Percentiles rank a stretch among this genome's conserved stretches.
Conservation (phyloP, 1,140 invertebrate species). For the Tyrophagus putrescentiae region DNA sequence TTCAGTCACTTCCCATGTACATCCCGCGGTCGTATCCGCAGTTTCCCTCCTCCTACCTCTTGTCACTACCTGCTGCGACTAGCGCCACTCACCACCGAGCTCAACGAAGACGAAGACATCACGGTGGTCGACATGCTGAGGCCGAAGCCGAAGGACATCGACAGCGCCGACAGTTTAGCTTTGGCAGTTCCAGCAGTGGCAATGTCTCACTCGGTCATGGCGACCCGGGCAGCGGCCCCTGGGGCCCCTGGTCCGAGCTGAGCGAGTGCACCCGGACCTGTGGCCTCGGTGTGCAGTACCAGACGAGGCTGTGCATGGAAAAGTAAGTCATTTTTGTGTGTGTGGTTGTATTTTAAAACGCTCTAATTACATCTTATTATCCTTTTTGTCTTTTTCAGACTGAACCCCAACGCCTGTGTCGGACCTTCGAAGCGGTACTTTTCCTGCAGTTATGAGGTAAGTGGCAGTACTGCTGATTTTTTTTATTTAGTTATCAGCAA, state of each 20-base stretch:
- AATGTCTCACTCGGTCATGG: too few relatives aligned
- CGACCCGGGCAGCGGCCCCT: too few relatives aligned
- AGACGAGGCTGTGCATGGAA: conserved; percentile 29
- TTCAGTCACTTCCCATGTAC: too few relatives aligned
- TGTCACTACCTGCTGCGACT: too few relatives aligned
- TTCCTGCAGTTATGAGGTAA: conserved; percentile 73
- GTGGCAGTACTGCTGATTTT: conserved; percentile 22
- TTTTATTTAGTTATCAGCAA: conserved; percentile 6
- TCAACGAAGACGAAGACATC: too few relatives aligned
- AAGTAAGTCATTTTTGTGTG: conserved; percentile 21
- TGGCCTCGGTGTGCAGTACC: conserved; percentile 64
- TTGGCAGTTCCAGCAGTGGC: too few relatives aligned
- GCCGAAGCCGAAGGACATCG: too few relatives aligned
- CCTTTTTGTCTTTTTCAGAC: conserved; percentile 35
- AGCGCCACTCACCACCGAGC: too few relatives aligned
- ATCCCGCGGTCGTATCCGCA: too few relatives aligned
- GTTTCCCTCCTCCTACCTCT: too few relatives aligned
- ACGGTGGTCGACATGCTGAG: too few relatives aligned
- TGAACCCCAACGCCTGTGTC: conserved; percentile 46
- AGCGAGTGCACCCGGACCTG: conserved; percentile 67
- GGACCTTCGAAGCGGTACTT: conserved; percentile 64
- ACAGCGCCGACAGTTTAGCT: too few relatives aligned
- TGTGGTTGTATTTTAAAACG: not conserved
- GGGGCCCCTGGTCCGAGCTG: conserved; percentile 51
- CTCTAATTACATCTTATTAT: conserved; percentile 14